These are phyloP conservation scores for Cephonodes hylas DNA, from an alignment of 2,888 invertebrate species.

Conservation along the genomic window DNA sequence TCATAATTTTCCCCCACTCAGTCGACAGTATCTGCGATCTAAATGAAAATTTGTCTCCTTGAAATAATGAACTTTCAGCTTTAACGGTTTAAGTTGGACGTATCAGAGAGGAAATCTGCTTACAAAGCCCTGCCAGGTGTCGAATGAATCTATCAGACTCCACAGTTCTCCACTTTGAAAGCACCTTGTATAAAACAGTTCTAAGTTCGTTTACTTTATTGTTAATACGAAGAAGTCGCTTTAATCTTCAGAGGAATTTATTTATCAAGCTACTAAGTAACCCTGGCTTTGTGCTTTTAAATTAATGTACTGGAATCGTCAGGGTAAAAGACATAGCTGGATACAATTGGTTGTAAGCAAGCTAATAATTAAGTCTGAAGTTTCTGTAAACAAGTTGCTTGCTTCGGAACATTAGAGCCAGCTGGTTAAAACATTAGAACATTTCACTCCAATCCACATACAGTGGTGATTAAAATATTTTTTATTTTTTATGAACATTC, in stretches of 20 bases:
- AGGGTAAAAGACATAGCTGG: too few species aligned
- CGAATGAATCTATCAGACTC: conserved; percentile 33
- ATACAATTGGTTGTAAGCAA: too few species aligned
- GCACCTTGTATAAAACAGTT: background rate
- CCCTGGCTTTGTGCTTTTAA: too few species aligned
- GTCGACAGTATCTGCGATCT: conserved; percentile 36
- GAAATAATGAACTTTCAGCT: conserved; percentile 37
- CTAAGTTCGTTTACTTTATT: conserved; percentile 2
- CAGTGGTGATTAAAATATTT: too few species aligned
- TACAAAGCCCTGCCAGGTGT: conserved; percentile 37
- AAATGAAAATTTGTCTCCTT: conserved; percentile 43
- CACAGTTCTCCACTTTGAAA: conserved; percentile 10
- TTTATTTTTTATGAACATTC: too few species aligned
- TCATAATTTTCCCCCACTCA: conserved; percentile 14
- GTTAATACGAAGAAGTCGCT: background rate
- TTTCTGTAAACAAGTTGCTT: too few species aligned
- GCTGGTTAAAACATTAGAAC: too few species aligned
- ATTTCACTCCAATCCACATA: too few species aligned
- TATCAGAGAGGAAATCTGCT: conserved; percentile 29
- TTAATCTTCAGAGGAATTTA: background rate
- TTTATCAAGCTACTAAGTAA: background rate
- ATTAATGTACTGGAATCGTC: too few species aligned
- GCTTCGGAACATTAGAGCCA: too few species aligned
- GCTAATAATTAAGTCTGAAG: too few species aligned
- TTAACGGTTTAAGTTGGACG: conserved; percentile 21